These are phyloP conservation scores for Tympanoctomys barrerae DNA, from an alignment of 2,797 vertebrate species.

Conservation along the genomic window DNA sequence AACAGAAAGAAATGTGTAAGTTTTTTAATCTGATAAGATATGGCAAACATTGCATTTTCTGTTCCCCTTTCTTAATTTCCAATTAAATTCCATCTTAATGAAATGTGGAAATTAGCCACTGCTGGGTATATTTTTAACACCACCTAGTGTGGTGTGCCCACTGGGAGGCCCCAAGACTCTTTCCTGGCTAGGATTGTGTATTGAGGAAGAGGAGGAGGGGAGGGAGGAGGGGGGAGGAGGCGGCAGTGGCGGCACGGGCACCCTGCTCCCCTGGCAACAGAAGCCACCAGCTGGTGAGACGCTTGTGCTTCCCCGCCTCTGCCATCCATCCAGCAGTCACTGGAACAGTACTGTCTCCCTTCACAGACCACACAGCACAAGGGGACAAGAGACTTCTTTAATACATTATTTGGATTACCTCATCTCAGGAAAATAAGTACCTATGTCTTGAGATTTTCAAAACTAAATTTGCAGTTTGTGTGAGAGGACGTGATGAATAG, in stretches of 20 bases:
- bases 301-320: not conserved
- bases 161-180: not conserved
- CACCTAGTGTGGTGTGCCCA: not conserved
- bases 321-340: not conserved
- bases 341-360: accelerated
- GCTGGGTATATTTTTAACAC: not conserved
- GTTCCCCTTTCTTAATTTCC: not conserved
- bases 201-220: not conserved
- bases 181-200: not conserved
- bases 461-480: not conserved
- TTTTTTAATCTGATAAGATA: not conserved
- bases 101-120: not conserved
- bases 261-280: accelerated
- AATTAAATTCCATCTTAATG: not conserved
- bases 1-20: not conserved
- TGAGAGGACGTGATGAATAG: constrained; percentile 14
- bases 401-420: not conserved
- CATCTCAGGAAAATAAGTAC: not conserved
- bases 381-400: not conserved
- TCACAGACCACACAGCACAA: not conserved
- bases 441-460: not conserved
- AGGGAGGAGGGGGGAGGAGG: not conserved
- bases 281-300: too few species aligned
- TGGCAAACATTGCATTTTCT: not conserved
- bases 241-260: too few species aligned